Percentiles rank a stretch among this genome's conserved stretches.
phyloP scores from a whole-genome alignment of 2,113 vertebrate species.

The Cephalopterus ornatus region DNA sequence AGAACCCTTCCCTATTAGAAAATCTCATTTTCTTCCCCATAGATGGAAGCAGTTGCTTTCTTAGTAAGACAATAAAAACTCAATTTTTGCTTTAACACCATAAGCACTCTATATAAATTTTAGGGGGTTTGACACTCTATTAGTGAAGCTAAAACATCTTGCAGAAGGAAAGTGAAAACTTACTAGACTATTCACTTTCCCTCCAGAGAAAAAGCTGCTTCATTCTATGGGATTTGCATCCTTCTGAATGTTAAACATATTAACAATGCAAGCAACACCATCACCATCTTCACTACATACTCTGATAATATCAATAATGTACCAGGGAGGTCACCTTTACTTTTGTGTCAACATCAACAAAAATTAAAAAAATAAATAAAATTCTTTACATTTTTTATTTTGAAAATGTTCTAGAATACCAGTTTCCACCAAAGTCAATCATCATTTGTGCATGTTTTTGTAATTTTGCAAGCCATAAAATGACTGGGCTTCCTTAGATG shows the following conservation, averaged over 20 bases:
- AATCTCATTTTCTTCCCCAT: conserved; percentile 13
- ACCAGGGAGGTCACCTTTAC: neutral
- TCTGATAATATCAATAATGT: neutral
- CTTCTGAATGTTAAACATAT: neutral
- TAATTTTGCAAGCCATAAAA: conserved; percentile 51
- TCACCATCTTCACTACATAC: neutral
- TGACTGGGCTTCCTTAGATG: conserved; percentile 19
- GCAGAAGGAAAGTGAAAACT: neutral
- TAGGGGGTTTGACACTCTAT: neutral
- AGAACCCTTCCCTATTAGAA: neutral
- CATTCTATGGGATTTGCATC: neutral
- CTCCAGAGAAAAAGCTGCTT: neutral
- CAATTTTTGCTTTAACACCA: neutral
- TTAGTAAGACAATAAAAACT: conserved; percentile 1
- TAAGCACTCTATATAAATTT: neutral
- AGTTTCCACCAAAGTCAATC: conserved; percentile 29
- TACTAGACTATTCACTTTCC: neutral
- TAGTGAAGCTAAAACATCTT: neutral
- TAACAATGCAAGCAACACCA: neutral
- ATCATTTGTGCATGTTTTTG: neutral
- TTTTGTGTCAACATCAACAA: neutral
- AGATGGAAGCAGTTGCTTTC: neutral
- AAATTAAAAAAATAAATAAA: neutral
- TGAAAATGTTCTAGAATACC: conserved; percentile 23
- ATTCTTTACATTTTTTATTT: neutral